phyloP scores from a whole-genome alignment of 1,140 invertebrate species.

The Apocrypta bakeri region DNA sequence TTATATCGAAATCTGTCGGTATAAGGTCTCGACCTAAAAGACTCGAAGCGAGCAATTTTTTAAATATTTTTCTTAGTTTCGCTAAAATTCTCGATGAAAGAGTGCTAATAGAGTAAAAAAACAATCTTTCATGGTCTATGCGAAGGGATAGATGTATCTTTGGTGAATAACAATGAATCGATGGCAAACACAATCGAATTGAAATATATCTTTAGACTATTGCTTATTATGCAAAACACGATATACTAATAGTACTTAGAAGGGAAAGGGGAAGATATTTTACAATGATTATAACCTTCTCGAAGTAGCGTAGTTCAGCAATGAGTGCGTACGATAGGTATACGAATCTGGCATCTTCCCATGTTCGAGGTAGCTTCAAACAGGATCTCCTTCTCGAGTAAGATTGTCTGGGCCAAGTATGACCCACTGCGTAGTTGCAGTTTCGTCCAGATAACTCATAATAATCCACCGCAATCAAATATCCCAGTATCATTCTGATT shows the following conservation, averaged over 20 bases:
- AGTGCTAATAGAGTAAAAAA: too few species aligned
- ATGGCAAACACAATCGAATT: too few species aligned
- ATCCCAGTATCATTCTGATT: constrained; percentile 54
- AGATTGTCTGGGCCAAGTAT: constrained; percentile 70
- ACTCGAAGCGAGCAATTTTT: background rate
- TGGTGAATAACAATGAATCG: too few species aligned
- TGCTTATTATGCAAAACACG: too few species aligned
- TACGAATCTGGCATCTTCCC: constrained; percentile 79
- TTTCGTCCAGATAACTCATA: constrained; percentile 60
- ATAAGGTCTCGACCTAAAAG: background rate
- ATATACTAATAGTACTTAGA: too few species aligned
- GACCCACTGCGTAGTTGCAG: constrained; percentile 55
- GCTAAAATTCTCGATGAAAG: too few species aligned
- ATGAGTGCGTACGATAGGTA: constrained; percentile 78
- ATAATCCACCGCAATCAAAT: constrained; percentile 70
- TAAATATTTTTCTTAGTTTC: too few species aligned
- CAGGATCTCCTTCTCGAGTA: background rate
- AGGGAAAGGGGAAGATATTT: too few species aligned
- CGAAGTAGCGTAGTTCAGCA: constrained; percentile 77
- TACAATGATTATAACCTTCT: constrained; percentile 74
- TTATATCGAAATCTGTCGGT: constrained; percentile 8
- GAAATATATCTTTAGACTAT: too few species aligned
- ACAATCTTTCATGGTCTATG: too few species aligned
- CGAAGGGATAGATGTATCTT: too few species aligned
- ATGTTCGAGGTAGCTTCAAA: constrained; percentile 60